phyloP scores from a whole-genome alignment of 2,797 vertebrate genomes.

The Hydrophis major region DNA sequence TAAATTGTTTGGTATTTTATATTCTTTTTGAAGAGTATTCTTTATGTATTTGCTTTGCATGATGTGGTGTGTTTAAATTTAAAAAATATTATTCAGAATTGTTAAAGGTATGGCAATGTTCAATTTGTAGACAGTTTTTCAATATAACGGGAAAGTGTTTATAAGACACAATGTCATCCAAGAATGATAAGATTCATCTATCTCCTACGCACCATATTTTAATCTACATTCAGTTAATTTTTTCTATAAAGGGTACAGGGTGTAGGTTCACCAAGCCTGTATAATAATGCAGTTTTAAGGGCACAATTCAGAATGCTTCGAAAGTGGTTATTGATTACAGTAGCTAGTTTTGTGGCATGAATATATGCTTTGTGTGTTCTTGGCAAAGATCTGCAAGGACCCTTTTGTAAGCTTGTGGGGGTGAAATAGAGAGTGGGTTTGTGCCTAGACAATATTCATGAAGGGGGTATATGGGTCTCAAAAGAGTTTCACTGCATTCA shows the following conservation, averaged over 20 bases:
- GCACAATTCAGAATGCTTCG: constrained; percentile 36
- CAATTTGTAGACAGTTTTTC: not conserved
- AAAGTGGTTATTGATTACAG: constrained; percentile 28
- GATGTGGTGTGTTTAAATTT: not conserved
- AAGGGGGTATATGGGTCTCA: not conserved
- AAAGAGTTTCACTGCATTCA: not conserved
- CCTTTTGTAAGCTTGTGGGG: constrained; percentile 29
- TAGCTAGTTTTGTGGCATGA: constrained; percentile 27
- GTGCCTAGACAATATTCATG: not conserved
- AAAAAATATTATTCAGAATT: not conserved
- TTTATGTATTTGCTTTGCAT: not conserved
- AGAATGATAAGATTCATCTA: not conserved
- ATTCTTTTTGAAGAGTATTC: constrained; percentile 9
- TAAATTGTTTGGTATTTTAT: constrained; percentile 13
- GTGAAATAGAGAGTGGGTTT: not conserved
- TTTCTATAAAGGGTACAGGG: constrained; percentile 31
- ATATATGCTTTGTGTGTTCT: constrained; percentile 17
- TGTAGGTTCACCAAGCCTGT: constrained; percentile 39
- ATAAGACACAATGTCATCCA: not conserved
- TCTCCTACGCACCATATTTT: not conserved
- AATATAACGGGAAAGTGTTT: not conserved
- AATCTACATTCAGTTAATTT: not conserved
- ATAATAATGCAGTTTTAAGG: constrained; percentile 39
- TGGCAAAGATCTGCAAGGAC: constrained; percentile 22
- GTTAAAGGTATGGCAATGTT: not conserved